Conservation (phyloP, 2,888 invertebrate genomes). For the Catocala fraxini region DNA sequence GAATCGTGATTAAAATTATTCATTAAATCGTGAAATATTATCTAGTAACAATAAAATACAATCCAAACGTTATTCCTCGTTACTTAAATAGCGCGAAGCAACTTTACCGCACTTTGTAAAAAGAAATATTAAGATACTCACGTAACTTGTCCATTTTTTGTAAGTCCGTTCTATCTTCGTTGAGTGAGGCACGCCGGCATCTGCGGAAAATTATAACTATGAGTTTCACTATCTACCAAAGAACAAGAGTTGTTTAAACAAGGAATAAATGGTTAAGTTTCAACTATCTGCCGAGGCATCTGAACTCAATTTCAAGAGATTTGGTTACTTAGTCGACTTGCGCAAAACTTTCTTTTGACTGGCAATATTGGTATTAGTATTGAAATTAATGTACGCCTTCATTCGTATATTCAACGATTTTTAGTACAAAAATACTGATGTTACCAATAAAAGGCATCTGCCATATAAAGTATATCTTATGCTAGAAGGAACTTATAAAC, state of each 20-base stretch:
- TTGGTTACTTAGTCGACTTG: constrained; percentile 17
- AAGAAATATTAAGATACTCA: constrained; percentile 32
- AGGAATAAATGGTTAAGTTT: constrained; percentile 23
- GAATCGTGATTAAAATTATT: no score
- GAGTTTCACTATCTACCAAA: constrained; percentile 17
- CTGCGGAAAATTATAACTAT: constrained; percentile 38
- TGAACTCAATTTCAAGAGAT: constrained; percentile 32
- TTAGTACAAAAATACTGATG: no score
- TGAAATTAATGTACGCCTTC: no score
- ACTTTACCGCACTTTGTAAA: background rate
- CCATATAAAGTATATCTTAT: no score
- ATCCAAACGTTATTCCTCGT: no score
- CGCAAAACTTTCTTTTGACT: background rate
- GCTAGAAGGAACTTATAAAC: no score
- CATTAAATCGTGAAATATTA: no score
- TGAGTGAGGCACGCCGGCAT: constrained; percentile 34
- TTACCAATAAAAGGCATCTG: no score
- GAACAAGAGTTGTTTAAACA: constrained; percentile 23
- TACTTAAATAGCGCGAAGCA: no score
- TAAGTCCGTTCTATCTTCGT: constrained; percentile 17
- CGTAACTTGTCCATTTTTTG: constrained; percentile 25
- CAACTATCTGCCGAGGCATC: constrained; percentile 17
- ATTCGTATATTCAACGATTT: no score
- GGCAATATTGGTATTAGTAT: no score
- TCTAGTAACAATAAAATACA: no score